Base-by-base conservation (phyloP, 2,888 invertebrate genomes). In the Euzetes globulus region DNA sequence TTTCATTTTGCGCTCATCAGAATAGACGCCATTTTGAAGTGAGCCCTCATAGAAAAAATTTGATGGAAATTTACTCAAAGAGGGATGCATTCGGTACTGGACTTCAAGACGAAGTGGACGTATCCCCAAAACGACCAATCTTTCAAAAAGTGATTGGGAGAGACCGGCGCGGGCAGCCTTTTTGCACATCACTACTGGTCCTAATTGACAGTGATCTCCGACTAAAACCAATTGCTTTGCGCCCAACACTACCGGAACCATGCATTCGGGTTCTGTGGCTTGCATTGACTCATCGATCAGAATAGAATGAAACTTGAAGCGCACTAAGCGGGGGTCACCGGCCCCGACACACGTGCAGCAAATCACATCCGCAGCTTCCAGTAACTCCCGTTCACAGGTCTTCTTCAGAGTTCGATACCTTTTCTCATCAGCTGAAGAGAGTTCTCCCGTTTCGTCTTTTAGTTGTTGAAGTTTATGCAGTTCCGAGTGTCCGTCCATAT, bases 21-120 rank as follows among this genome's bases (percentile, higher is more conserved):
- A 92, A 79, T 96, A 95, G 1, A 99, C 98, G 1, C 99, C 99
- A 83, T 99, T 99, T 82, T 99, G 99, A 71, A 99, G 86, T 3
- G 95, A 95, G 0, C 99, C 98, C 82, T 99, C 99, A 81, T 99
- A 99, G 84, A 99, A 99, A 85, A 98, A 97, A 83, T 99, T 98
- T 0, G 97, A 98, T 0, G 99, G 99, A 82, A 99, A 99, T 75
- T 94, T 89, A 0, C 95, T 94, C 11, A 99, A 86, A 80, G 95
- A 94, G 0, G 99, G 99, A 82, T 99, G 99, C 99, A 99, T 99
- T 72, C 99, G 89, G 83, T 99, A 99, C 82, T 99, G 99, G 0
- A 95, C 94, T 83, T 98, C 97, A 55, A 99, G 86, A 0, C 98
- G 89, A 84, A 98, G 95, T 0, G 99, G 99, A 33, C 97, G 87